Conservation (phyloP, 1,140 invertebrate genomes). For the Drosophila serrata region DNA sequence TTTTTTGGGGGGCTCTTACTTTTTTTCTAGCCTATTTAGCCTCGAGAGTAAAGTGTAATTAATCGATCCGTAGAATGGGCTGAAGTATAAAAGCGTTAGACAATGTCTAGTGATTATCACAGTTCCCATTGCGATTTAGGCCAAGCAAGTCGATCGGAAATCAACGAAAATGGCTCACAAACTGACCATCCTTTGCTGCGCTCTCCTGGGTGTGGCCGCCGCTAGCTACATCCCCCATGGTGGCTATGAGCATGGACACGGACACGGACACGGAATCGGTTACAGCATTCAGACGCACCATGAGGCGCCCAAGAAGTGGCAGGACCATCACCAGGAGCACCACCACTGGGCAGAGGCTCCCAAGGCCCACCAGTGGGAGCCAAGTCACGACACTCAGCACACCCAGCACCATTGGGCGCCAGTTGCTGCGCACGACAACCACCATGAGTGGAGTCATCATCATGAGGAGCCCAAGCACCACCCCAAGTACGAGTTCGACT, state of each 20-base stretch:
- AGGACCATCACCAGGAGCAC: slow-evolving; percentile 53
- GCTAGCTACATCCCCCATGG: slow-evolving; percentile 42
- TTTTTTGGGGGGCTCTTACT: slow-evolving; percentile 44
- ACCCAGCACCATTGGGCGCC: slow-evolving; percentile 43
- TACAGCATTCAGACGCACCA: slow-evolving; percentile 66
- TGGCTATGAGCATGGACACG: no score
- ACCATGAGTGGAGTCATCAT: slow-evolving; percentile 36
- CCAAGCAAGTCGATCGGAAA: slow-evolving; percentile 47
- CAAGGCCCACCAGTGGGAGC: slow-evolving; percentile 30
- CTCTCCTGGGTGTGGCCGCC: slow-evolving; percentile 41
- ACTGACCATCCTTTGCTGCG: slow-evolving; percentile 50
- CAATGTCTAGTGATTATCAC: slow-evolving; percentile 40
- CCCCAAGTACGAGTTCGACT: slow-evolving; percentile 91
- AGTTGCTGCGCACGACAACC: slow-evolving; percentile 9
- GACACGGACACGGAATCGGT: slow-evolving; percentile 44
- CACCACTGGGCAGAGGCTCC: slow-evolving; percentile 35
- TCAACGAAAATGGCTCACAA: slow-evolving; percentile 47
- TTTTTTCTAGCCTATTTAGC: slow-evolving; percentile 77
- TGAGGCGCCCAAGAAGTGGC: slow-evolving; percentile 64
- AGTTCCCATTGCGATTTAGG: slow-evolving; percentile 56
- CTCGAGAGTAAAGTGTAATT: slow-evolving; percentile 60
- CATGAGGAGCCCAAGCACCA: slow-evolving; percentile 80
- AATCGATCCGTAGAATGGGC: slow-evolving; percentile 58
- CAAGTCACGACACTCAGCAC: slow-evolving; percentile 13
- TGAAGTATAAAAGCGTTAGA: slow-evolving; percentile 57